A percentile compares a stretch with the other conserved stretches of the same genome.
Evolutionary conservation across 92 coral and sea anemone species (phyloP).

Genomic region (Meandrina meandrites): DNA sequence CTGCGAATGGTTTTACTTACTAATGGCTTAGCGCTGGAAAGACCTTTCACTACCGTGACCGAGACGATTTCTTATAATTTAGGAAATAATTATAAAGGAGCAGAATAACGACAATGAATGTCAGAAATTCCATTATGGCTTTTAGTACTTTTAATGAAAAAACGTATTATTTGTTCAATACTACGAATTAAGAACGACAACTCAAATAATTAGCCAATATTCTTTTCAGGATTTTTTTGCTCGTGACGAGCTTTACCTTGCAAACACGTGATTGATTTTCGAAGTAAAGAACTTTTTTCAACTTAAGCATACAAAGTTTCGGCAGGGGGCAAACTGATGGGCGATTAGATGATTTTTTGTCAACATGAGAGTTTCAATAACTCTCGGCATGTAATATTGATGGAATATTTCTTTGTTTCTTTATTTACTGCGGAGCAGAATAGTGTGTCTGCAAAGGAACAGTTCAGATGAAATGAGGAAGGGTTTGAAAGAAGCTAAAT

Average conservation of each 20-base stretch:
- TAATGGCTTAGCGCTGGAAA: no score
- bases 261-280: no score
- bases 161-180: neutral
- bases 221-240: no score
- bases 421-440: neutral
- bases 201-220: no score
- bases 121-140: neutral
- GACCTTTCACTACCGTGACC: neutral
- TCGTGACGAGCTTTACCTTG: no score
- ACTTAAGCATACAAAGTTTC: neutral
- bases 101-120: neutral
- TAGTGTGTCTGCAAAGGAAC: neutral
- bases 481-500: neutral
- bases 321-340: neutral
- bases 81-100: no score
- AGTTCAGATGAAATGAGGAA: neutral
- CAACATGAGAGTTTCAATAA: neutral
- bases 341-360: neutral
- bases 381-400: neutral
- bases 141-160: neutral
- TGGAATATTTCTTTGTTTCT: neutral
- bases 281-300: no score
- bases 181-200: no score
- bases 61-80: neutral
- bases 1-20: no score